These are phyloP conservation scores for Streblospio benedicti DNA, from an alignment of 1,140 invertebrate genomes.

Conservation along the genomic window DNA sequence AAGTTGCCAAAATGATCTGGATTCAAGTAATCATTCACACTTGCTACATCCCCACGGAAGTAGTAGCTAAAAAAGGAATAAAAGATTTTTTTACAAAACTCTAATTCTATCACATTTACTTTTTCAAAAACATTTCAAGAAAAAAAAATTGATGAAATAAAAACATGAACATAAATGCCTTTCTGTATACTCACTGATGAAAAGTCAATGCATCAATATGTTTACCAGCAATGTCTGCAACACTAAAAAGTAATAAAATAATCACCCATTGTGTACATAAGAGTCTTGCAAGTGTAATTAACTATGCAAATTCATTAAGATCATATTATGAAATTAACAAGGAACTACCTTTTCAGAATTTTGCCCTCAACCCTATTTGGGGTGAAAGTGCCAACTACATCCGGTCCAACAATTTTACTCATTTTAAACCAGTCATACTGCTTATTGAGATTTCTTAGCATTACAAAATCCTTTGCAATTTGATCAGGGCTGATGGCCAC, in stretches of 20 bases:
- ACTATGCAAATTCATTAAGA: too few relatives aligned
- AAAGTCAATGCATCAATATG: not conserved
- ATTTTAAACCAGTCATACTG: too few relatives aligned
- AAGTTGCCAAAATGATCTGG: conserved; percentile 6
- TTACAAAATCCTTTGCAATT: too few relatives aligned
- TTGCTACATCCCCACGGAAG: conserved; percentile 9
- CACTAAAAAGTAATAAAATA: not conserved
- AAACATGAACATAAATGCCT: not conserved
- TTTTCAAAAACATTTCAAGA: not conserved
- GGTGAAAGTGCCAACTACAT: too few relatives aligned
- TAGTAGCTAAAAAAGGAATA: conserved; percentile 5
- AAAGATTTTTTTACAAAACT: not conserved
- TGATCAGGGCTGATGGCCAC: too few relatives aligned
- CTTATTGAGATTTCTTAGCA: too few relatives aligned
- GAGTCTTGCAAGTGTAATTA: not conserved
- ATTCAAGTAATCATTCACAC: conserved; percentile 1
- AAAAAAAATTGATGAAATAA: not conserved
- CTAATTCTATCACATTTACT: not conserved
- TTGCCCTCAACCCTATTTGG: too few relatives aligned
- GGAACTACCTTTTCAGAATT: too few relatives aligned
- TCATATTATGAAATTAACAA: too few relatives aligned
- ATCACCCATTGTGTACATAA: not conserved
- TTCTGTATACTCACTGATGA: not conserved
- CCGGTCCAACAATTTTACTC: too few relatives aligned
- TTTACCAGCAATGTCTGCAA: not conserved